A percentile compares a stretch with the other conserved stretches of the same genome.
phyloP scores from a whole-genome alignment of 2,888 invertebrate species.

The Yponomeuta evonymella region DNA sequence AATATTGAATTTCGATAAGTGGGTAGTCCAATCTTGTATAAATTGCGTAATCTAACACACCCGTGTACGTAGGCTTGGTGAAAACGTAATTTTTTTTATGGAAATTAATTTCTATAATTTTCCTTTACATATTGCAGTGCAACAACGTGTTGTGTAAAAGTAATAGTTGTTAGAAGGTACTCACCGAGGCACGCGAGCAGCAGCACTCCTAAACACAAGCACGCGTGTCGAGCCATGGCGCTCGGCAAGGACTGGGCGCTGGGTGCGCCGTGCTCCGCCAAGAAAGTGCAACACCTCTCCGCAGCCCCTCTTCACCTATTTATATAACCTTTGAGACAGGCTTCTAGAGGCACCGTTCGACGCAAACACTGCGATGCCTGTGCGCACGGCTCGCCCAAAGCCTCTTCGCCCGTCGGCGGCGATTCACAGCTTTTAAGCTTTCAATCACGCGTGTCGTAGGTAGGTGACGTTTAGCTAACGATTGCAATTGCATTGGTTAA shows the following conservation, averaged over 20 bases:
- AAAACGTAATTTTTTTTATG: neutral
- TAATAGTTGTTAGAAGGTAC: conserved; percentile 30
- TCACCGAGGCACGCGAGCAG: conserved; percentile 68
- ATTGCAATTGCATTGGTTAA: neutral
- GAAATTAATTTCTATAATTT: neutral
- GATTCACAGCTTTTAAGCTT: conserved; percentile 13
- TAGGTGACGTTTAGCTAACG: conserved; percentile 10
- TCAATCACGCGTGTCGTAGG: neutral
- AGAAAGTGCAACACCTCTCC: conserved; percentile 72
- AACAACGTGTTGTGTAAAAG: neutral
- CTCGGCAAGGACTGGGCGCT: conserved; percentile 67
- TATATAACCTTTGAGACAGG: conserved; percentile 64
- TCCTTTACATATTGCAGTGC: too few relatives aligned
- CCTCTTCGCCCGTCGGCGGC: neutral
- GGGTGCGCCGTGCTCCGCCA: conserved; percentile 52
- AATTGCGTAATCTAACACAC: neutral
- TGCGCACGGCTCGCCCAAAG: conserved; percentile 33
- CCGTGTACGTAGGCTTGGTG: neutral
- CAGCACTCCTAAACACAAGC: conserved; percentile 66
- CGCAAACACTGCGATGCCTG: conserved; percentile 15
- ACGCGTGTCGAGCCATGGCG: conserved; percentile 75
- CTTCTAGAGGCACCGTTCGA: conserved; percentile 37
- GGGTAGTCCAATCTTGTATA: neutral
- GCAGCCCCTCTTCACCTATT: conserved; percentile 73
- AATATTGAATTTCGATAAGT: too few relatives aligned